These are phyloP conservation scores for Morpho achilles DNA, from an alignment of 2,888 invertebrate genomes.

Conservation along the genomic window DNA sequence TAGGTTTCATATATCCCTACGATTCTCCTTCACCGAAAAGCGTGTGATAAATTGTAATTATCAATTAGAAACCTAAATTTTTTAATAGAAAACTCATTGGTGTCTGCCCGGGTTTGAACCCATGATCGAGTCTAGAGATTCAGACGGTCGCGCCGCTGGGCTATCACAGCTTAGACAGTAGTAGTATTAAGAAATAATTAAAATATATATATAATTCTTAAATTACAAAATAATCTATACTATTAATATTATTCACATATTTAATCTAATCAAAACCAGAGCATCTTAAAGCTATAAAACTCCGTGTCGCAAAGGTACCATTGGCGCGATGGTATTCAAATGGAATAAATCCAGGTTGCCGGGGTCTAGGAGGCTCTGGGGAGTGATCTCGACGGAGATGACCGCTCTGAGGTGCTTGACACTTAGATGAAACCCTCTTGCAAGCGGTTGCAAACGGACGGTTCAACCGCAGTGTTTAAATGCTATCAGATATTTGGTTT, in stretches of 20 bases:
- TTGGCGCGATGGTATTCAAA: slow-evolving; percentile 59
- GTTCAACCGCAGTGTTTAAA: slow-evolving; percentile 31
- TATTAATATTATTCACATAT: slow-evolving; percentile 6
- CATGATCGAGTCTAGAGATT: no score
- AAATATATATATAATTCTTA: no score
- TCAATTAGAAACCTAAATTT: no score
- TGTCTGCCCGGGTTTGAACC: no score
- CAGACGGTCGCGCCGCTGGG: no score
- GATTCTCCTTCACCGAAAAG: no score
- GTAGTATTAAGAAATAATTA: no score
- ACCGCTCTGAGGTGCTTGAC: slow-evolving; percentile 69
- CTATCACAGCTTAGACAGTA: no score
- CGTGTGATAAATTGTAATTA: no score
- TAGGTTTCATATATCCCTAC: no score
- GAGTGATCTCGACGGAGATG: slow-evolving; percentile 72
- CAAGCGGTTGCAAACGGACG: slow-evolving; percentile 40
- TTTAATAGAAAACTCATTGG: no score
- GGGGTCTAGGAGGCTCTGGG: slow-evolving; percentile 67
- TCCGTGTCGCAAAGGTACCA: slow-evolving; percentile 60
- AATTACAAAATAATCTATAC: neutral
- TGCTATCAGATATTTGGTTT: neutral
- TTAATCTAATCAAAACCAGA: slow-evolving; percentile 59
- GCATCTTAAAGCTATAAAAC: slow-evolving; percentile 62
- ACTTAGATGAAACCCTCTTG: slow-evolving; percentile 66
- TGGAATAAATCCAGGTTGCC: slow-evolving; percentile 69